Base-by-base conservation (phyloP, 1,140 invertebrate species). In the Drosophila ohnishii region DNA sequence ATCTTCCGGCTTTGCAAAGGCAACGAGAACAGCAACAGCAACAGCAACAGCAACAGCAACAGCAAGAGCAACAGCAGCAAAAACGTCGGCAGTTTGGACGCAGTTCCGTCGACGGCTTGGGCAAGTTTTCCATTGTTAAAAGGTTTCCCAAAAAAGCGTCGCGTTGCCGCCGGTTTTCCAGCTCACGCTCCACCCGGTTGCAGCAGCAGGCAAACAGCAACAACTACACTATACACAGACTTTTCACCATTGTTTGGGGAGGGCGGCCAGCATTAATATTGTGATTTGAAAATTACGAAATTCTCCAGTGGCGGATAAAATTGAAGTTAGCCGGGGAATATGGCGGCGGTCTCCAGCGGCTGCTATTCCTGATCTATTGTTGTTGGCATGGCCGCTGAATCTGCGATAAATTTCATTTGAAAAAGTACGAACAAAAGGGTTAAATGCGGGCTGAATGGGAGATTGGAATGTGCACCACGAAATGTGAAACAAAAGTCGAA, bases 241-340 rank as follows among this genome's bases (percentile, higher is more conserved):
- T 71, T 71, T 71, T 71, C 40, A 35, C 44, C 53, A 71, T 71
- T 71, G 65, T 71, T 67, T 53, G 51, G 50, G 11, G 19, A 44
- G 37, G 64, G 25, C 25, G 25, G 34, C 53, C 40, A 66, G 73
- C 73, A 75, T 75, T 75, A 75, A 75, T 75, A 73, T 75, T 75
- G 73, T 75, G 73, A 75, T 75, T 75, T 75, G 39, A 34, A 75
- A 75, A 75, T 75, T 75, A 75, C 72, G 47, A 75, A 75, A 75
- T 75, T 75, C 73, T 75, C 60, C 51, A 75, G 71, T 57, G 71
- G 66, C 65, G 67, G 67, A 71, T 71, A 50, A 71, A 71, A 71
- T 71, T 70, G 53, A 71, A 71, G 64, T 47, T 40, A 19, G 44
- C 35, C 44, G 65, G 44, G n/a, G 35, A 70, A 55, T 58, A 48